Percentiles rank a stretch among this genome's conserved stretches.
These are phyloP conservation scores for Sussaba pulchella DNA, from an alignment of 2,888 invertebrate genomes.

Conservation along the genomic window DNA sequence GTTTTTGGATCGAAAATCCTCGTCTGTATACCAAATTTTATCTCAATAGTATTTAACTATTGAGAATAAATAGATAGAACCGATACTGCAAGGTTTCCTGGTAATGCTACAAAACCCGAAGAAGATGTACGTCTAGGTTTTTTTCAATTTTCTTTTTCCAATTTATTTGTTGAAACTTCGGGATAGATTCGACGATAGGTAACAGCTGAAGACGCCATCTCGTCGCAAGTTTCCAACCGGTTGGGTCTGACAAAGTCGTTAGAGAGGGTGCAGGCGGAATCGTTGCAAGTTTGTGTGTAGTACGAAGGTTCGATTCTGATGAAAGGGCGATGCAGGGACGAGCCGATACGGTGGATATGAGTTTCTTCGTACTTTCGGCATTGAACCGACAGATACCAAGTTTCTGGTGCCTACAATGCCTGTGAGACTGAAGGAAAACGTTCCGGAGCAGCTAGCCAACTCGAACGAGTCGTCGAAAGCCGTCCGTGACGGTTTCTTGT, in stretches of 20 bases:
- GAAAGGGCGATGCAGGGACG: constrained; percentile 4
- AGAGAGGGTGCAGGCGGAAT: constrained; percentile 13
- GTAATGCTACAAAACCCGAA: no score
- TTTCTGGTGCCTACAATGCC: constrained; percentile 11
- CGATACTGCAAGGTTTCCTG: no score
- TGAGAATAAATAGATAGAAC: no score
- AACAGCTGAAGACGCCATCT: constrained; percentile 38
- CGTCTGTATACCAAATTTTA: no score
- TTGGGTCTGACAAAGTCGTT: constrained; percentile 24
- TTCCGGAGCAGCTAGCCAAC: not conserved
- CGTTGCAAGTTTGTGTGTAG: constrained; percentile 11
- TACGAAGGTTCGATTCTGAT: constrained; percentile 1
- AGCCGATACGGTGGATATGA: not conserved
- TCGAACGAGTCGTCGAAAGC: not conserved
- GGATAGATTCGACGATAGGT: constrained; percentile 15
- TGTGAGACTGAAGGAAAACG: not conserved
- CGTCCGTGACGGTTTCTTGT: not conserved
- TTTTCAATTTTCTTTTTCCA: no score
- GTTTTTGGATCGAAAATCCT: no score
- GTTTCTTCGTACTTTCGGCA: constrained; percentile 2
- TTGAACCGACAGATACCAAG: constrained; percentile 30
- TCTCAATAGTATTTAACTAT: no score
- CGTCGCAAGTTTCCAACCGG: constrained; percentile 30
- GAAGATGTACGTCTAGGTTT: no score
- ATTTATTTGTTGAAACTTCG: constrained; percentile 8